phyloP scores from a whole-genome alignment of 2,113 vertebrate genomes.

The Scomber japonicus region DNA sequence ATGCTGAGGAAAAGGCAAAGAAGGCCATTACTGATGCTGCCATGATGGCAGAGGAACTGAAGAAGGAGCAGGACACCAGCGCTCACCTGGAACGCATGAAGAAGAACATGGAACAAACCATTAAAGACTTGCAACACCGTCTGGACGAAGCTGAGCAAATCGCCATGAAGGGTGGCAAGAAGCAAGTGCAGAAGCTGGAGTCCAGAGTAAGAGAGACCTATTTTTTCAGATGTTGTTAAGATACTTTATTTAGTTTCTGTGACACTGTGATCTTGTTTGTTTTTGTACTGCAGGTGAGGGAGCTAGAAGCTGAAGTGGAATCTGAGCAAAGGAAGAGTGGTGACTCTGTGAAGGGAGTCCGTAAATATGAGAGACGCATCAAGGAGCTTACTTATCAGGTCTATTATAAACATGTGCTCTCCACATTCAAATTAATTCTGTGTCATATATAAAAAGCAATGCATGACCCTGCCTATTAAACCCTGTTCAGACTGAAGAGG shows the following conservation, averaged over 20 bases:
- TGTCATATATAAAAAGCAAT: neutral
- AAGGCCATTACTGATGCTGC: constrained; percentile 87
- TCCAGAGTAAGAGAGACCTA: constrained; percentile 71
- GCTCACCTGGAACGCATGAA: constrained; percentile 92
- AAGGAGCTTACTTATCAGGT: constrained; percentile 80
- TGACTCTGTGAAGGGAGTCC: constrained; percentile 73
- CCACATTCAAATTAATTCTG: too few relatives aligned
- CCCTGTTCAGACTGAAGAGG: constrained; percentile 81
- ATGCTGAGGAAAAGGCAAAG: constrained; percentile 83
- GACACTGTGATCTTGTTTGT: neutral
- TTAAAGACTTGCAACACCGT: constrained; percentile 87
- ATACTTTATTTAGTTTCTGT: neutral
- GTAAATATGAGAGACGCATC: constrained; percentile 77
- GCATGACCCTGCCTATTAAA: too few relatives aligned
- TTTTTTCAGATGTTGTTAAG: too few relatives aligned
- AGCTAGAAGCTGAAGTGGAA: constrained; percentile 73
- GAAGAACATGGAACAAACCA: constrained; percentile 82
- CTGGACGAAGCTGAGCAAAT: constrained; percentile 91
- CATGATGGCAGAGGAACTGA: constrained; percentile 92
- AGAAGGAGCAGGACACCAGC: constrained; percentile 92
- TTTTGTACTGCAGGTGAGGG: constrained; percentile 78
- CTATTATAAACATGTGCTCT: neutral
- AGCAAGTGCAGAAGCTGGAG: constrained; percentile 91
- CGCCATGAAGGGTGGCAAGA: constrained; percentile 88
- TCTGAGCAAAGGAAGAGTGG: constrained; percentile 70